Evolutionary conservation across 1,140 invertebrate genomes (phyloP), one percentile per base, ranked within the genome.

Genomic region (Drosophila auraria): DNA sequence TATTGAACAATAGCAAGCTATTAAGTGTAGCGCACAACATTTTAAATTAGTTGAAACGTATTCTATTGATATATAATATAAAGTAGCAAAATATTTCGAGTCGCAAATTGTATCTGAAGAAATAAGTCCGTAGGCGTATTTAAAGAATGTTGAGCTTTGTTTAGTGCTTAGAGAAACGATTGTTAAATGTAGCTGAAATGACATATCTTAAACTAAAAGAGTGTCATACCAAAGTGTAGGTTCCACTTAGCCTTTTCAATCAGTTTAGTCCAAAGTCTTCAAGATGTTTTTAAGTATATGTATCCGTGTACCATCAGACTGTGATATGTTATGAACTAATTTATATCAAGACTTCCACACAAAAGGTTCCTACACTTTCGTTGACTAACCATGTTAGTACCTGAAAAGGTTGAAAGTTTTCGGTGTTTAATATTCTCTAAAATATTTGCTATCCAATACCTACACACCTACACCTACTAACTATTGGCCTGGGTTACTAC

Each of bases 281-380:
- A 30, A 44, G 17, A 33, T 50, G 44, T 50, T 59, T 71, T 38
- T 33, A 49, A 40, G 51, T 57, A 51, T 58, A 49, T 42, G 51
- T 57, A 49, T 49, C 53, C 53, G 53, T 36, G 36, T 71, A 62
- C 40, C 42, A 70, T 80, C 81, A 64, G 82, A 75, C 83, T 86
- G 82, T 87, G 83, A 86, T 86, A 86, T 54, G 75, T 66, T 75
- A 54, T 50, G 36, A 74, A 84, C 51, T 70, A 70, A 77, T 72
- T 62, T 57, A 69, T 33, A 36, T 68, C 62, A 58, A 60, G 49
- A 70, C 79, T 86, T 87, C 82, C 83, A 82, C 53, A 60, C 70
- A 33, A 38, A 65, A 8, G 60, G 71, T 79, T 83, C 77, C 65
- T 80, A 71, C 11, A 44, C 60, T 71, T 71, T 71, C 11, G 64